A percentile compares a stretch with the other conserved stretches of the same genome.
Conservation (phyloP, 2,888 invertebrate species). For the Limnephilus marmoratus region DNA sequence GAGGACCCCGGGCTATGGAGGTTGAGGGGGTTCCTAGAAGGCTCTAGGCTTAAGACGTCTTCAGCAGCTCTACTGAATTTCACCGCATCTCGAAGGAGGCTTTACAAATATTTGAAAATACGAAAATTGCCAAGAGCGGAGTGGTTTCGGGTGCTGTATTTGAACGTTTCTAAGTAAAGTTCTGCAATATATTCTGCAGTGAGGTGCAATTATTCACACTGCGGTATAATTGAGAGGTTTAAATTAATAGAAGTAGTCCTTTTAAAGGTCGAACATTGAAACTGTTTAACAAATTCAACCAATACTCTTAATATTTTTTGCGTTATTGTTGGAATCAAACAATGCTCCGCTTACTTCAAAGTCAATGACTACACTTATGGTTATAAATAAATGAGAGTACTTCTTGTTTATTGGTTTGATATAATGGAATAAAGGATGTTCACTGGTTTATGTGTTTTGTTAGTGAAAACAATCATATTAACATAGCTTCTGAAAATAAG, state of each 20-base stretch:
- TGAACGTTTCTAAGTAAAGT: background rate
- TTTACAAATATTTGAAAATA: constrained; percentile 46
- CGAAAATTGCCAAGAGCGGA: constrained; percentile 33
- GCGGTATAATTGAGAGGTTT: background rate
- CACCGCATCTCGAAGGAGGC: constrained; percentile 21
- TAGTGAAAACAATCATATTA: no score
- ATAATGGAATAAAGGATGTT: no score
- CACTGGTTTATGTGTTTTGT: no score
- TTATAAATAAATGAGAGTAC: no score
- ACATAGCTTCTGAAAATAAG: no score
- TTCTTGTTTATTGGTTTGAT: no score
- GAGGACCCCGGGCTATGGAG: background rate
- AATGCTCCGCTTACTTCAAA: no score
- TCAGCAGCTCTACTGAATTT: constrained; percentile 18
- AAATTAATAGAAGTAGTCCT: background rate
- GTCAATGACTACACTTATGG: no score
- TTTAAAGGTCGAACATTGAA: background rate
- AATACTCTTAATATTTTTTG: no score
- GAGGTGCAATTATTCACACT: background rate
- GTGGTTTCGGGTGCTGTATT: background rate
- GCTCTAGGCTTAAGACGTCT: constrained; percentile 23
- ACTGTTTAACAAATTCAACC: background rate
- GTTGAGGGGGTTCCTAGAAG: background rate
- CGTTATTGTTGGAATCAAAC: no score
- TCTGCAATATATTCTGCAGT: background rate